Base-by-base conservation (phyloP, 1,140 invertebrate genomes). In the Branchinecta lindahli region DNA sequence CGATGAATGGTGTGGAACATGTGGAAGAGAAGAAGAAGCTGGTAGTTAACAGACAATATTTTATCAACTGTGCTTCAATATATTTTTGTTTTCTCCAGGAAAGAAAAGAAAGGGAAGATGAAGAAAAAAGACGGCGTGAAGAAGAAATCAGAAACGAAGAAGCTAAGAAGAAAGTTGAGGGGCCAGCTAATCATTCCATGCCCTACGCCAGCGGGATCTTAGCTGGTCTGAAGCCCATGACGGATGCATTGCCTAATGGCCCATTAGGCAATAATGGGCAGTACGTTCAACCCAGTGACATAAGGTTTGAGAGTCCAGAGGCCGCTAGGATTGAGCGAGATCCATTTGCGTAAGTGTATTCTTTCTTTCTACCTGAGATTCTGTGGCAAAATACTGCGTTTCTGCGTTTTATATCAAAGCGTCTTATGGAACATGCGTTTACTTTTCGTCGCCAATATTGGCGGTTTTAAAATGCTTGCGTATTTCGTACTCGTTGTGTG, bases 111-210 rank as follows among this genome's bases (percentile, higher is more conserved):
- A 73, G 76, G 47, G 77, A 77, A 72, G 74, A 78, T 73, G 78
- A 83, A 75, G 79, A 81, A 73, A 75, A 75, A 52, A 75, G 77
- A 75, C 76, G 75, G 76, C 78, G 46, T 8, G 70, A 70, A 15
- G 66, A 70, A 67, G 44, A 67, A 21, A 70, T 45, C 20, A 70
- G 66, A 46, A 8, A 20, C 15, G 70, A 45, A 15, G 66, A 68
- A 67, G 65, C 46, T 12, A 67, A 33, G n/a, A 45, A 44, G 15
- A 21, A 44, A 46, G 20, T 8, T 9, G 20, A 7, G 18, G 52
- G 44, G 45, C 68, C 67, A 71, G 15, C 33, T 33, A 44, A 70
- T 18, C 4, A 33, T 66, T 44, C 69, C 8, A 15, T 68, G 8
- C 8, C 8, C 66, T 8, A 15, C 15, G 33, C 47, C 8, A 15